Percentiles rank a stretch among this genome's conserved stretches.
Evolutionary conservation across 1,140 invertebrate genomes (phyloP).

Genomic region (Drosophila subpulchrella): DNA sequence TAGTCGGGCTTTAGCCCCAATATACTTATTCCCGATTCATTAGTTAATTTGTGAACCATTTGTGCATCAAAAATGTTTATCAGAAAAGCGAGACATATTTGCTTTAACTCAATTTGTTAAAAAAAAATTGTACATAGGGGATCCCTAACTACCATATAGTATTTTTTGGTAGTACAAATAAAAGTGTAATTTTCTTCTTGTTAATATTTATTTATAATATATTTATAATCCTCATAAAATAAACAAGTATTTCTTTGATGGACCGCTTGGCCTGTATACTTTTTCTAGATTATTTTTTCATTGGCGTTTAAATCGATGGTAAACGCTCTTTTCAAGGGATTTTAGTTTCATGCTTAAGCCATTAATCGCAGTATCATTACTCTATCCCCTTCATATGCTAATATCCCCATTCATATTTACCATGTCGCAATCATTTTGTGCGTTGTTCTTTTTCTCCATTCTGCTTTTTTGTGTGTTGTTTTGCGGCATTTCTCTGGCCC

Average conservation of each 20-base stretch:
- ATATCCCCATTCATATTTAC: slow-evolving; percentile 71
- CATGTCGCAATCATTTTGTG: slow-evolving; percentile 73
- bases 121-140: too few relatives aligned
- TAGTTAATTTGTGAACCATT: slow-evolving; percentile 1
- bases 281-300: neutral
- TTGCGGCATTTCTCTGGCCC: slow-evolving; percentile 65
- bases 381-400: slow-evolving; percentile 60
- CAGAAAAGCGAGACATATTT: too few relatives aligned
- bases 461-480: slow-evolving; percentile 32
- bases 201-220: too few relatives aligned
- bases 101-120: too few relatives aligned
- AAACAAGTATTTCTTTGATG: too few relatives aligned
- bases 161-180: too few relatives aligned
- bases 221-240: too few relatives aligned
- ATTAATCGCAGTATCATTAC: slow-evolving; percentile 31
- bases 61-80: too few relatives aligned
- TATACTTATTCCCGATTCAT: slow-evolving; percentile 9
- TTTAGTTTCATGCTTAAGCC: slow-evolving; percentile 30
- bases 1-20: neutral
- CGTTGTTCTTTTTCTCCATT: slow-evolving; percentile 22
- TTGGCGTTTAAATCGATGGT: slow-evolving; percentile 11
- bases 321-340: slow-evolving; percentile 27
- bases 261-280: neutral
- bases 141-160: too few relatives aligned
- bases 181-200: too few relatives aligned